A percentile compares a stretch with the other conserved stretches of the same genome.
Conservation (phyloP, 2,888 invertebrate genomes). For the Halictus ligatus region DNA sequence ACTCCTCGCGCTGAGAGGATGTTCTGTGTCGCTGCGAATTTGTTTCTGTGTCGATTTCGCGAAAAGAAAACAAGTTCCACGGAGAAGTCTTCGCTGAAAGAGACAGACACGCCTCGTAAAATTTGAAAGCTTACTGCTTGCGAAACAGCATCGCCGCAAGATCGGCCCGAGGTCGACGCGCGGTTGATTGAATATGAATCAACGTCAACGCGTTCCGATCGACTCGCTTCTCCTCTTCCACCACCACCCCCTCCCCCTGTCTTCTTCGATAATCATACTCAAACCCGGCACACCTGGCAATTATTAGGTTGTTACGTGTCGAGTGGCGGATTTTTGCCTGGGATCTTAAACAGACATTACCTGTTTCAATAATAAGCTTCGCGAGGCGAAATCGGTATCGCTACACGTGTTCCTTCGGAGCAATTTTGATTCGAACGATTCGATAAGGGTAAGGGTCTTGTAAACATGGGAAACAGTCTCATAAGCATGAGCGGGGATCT, state of each 20-base stretch:
- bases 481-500: neutral
- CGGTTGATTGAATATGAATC: conserved; percentile 64
- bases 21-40: neutral
- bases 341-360: neutral
- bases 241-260: conserved; percentile 21
- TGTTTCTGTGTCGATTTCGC: conserved; percentile 1
- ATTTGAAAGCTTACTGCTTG: conserved; percentile 33
- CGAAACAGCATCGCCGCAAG: conserved; percentile 14
- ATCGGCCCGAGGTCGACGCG: conserved; percentile 29
- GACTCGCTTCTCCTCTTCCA: neutral
- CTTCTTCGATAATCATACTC: conserved; percentile 36
- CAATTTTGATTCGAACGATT: neutral
- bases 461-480: neutral
- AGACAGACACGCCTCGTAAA: conserved; percentile 6
- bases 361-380: neutral
- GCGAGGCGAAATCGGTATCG: neutral
- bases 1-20: no score
- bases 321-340: neutral
- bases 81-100: neutral
- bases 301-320: conserved; percentile 6
- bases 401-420: neutral
- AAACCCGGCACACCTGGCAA: conserved; percentile 10
- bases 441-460: neutral
- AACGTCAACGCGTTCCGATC: conserved; percentile 48
- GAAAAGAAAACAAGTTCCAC: neutral